These are phyloP conservation scores for Drosophila ironensis DNA, from an alignment of 1,140 invertebrate species.

Conservation along the genomic window DNA sequence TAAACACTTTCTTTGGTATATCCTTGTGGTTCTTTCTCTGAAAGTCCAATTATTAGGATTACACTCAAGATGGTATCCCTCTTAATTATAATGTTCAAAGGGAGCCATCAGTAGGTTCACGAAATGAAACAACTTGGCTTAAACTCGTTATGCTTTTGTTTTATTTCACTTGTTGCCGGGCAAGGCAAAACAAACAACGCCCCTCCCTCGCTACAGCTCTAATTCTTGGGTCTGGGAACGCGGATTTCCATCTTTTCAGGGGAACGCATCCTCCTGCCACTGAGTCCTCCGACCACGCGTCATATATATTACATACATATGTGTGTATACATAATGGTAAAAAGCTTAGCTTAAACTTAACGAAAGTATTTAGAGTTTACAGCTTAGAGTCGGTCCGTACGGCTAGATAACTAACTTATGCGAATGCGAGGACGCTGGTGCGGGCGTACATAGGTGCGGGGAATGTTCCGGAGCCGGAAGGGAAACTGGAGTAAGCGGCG, in stretches of 20 bases:
- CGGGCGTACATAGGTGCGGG: slow-evolving; percentile 6
- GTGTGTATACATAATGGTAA: slow-evolving; percentile 33
- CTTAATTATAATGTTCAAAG: too few relatives aligned
- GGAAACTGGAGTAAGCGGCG: slow-evolving; percentile 31
- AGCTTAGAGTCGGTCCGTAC: slow-evolving; percentile 27
- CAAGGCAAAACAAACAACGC: too few relatives aligned
- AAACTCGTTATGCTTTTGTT: too few relatives aligned
- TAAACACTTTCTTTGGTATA: too few relatives aligned
- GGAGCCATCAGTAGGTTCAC: too few relatives aligned
- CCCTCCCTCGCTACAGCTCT: too few relatives aligned
- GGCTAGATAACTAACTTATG: slow-evolving; percentile 34
- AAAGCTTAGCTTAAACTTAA: slow-evolving; percentile 70
- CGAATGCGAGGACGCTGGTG: slow-evolving; percentile 18
- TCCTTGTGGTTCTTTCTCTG: too few relatives aligned
- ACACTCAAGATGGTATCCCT: too few relatives aligned
- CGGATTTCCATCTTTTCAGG: too few relatives aligned
- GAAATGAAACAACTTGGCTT: too few relatives aligned
- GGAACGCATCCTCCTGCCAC: background rate
- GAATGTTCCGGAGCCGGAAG: slow-evolving; percentile 24
- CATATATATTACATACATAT: slow-evolving; percentile 15
- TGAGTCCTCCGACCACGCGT: slow-evolving; percentile 7
- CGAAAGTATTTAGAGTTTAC: slow-evolving; percentile 33
- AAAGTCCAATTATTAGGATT: too few relatives aligned
- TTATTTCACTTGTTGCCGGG: slow-evolving; percentile 4
- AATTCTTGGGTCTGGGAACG: slow-evolving; percentile 19